Base-by-base conservation (phyloP, 2,888 invertebrate genomes). In the Euproctis similis region DNA sequence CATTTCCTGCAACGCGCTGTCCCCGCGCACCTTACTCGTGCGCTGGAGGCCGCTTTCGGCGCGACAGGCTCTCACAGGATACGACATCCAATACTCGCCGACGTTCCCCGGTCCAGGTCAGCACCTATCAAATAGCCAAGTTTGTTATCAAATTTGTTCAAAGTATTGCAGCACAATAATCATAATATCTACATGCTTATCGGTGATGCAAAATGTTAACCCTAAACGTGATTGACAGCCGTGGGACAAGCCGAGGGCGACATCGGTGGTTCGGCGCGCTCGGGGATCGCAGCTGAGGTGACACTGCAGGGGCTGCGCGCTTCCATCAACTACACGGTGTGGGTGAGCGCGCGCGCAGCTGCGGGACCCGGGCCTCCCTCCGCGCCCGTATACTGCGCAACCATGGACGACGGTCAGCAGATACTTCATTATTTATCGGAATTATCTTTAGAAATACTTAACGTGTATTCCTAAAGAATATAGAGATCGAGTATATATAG, bases 291-390 rank as follows among this genome's bases (percentile, higher is more conserved):
- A 13, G 59, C 58, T 21, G 65, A 56, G 34, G 62, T 88, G 9
- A 88, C 89, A 61, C 76, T 94, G 47, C 90, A 89, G 58, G 91
- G 90, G 1, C 76, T 95, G 46, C 88, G 89, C 51, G 91, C 93
- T 52, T 92, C 88, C 59, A 91, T 93, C 31, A 94, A 95, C 82
- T 95, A 95, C 80, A 92, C 92, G 19, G 87, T 95, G 46, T 87
- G 91, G 58, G 92, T 94, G 18, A 76, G 92, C 56, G 94, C 93
- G 12, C 93, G 90, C 56, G 91, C 91, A 1, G 87, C 88, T 28
- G 89, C 89, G 20, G 95, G 95, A 2, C 90, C 91, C 56, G 95
- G 95, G 1, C 87, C 92, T 19, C 80, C 91, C 40, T 91, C 93
- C 46, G 63, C 85, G 28, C 88, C 92, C 17, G 85, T 91, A 41